Evolutionary conservation across 2,797 vertebrate genomes (phyloP).

Genomic region (Atherinosoma microstoma): DNA sequence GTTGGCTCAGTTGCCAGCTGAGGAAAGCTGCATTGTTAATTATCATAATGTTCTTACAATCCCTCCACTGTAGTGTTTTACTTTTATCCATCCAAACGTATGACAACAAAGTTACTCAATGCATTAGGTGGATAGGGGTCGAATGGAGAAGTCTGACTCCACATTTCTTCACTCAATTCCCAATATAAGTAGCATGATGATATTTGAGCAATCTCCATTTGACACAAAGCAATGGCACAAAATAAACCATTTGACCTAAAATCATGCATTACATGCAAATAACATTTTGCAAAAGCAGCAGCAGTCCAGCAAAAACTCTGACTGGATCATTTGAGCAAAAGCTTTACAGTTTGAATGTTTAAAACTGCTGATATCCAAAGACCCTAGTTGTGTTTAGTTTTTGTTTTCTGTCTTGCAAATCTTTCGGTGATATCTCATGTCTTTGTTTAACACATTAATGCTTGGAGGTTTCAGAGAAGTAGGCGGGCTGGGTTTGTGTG

Average conservation of each 20-base stretch:
- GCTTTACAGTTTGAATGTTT: background rate
- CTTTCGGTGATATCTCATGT: constrained; percentile 9
- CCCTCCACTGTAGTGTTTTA: no score
- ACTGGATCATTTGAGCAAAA: background rate
- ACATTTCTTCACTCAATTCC: background rate
- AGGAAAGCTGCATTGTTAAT: no score
- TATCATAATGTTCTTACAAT: no score
- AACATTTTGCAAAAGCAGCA: no score
- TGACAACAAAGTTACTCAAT: no score
- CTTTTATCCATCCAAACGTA: background rate
- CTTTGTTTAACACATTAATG: constrained; percentile 3
- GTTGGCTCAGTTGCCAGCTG: no score
- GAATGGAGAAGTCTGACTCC: background rate
- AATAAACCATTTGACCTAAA: background rate
- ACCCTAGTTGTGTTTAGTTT: background rate
- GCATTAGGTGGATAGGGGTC: no score
- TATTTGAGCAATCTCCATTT: background rate
- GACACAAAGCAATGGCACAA: background rate
- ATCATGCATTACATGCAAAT: background rate
- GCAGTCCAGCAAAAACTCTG: no score
- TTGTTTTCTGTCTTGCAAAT: background rate
- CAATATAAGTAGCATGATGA: background rate
- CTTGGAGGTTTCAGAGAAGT: constrained; percentile 6
- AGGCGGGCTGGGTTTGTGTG: constrained; percentile 24
- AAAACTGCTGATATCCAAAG: constrained; percentile 15